Conservation (phyloP, 2,888 invertebrate species). For the Brenthis daphne region DNA sequence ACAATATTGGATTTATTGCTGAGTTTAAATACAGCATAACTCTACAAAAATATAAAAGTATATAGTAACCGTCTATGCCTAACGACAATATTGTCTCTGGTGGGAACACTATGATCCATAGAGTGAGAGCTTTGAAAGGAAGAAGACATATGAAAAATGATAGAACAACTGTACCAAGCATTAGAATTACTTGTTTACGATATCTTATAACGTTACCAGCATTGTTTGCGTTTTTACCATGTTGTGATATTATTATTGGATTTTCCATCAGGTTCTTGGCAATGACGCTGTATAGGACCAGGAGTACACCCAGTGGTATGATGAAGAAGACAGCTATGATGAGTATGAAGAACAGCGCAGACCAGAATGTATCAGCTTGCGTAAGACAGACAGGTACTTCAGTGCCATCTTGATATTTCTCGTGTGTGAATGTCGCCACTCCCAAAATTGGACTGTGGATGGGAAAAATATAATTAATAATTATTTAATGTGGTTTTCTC, state of each 20-base stretch:
- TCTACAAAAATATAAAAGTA: constrained; percentile 91
- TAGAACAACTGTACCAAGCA: constrained; percentile 94
- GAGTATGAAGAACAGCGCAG: constrained; percentile 89
- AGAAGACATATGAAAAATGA: constrained; percentile 95
- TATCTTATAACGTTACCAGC: constrained; percentile 85
- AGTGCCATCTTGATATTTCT: constrained; percentile 87
- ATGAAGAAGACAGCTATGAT: constrained; percentile 93
- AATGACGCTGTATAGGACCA: constrained; percentile 92
- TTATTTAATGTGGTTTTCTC: background rate
- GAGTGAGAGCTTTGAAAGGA: constrained; percentile 92
- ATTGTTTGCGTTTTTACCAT: constrained; percentile 73
- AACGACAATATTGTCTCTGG: constrained; percentile 85
- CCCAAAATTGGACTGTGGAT: constrained; percentile 90
- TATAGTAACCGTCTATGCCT: constrained; percentile 91
- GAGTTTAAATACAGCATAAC: constrained; percentile 95
- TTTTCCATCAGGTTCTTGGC: constrained; percentile 92
- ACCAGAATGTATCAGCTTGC: constrained; percentile 89
- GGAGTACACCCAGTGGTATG: constrained; percentile 89
- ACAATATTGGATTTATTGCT: constrained; percentile 94
- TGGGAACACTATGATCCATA: constrained; percentile 92
- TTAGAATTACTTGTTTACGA: constrained; percentile 91
- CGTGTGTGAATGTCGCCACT: constrained; percentile 89
- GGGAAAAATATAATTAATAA: constrained; percentile 40
- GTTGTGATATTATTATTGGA: constrained; percentile 86
- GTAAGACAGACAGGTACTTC: constrained; percentile 90